Base-by-base conservation (phyloP, 2,888 invertebrate genomes). In the Chrysodeixis includens region DNA sequence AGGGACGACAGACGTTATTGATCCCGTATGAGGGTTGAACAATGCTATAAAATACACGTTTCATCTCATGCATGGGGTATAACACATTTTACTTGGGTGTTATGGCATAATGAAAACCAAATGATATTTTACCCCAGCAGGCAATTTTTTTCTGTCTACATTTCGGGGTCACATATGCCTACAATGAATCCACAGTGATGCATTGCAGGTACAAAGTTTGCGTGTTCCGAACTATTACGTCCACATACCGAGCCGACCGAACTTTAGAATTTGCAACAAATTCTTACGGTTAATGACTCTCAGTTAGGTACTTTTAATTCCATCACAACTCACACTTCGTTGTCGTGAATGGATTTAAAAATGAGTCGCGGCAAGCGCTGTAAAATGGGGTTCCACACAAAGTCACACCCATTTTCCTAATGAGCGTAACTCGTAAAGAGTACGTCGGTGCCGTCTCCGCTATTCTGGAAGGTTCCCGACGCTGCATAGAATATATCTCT, bases 141-240 rank as follows among this genome's bases (percentile, higher is more conserved):
- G 40, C 14, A 7, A 53, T 30, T 26, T 22, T 18, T 59, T n/a
- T 30, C 14, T 56, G 62, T 66, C 66, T 73, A 53, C 57, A 72
- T 71, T 72, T 78, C n/a, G 66, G 67, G 66, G 30, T 26, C 44
- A 62, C 66, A 76, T 20, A 62, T 59, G 56, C 54, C 22, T 54
- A 44, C 26, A 56, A 69, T 26, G 68, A 62, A 74, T 69, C 65
- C 83, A 86, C 82, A 83, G 78, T 92, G 91, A 91, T 92, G 92
- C 92, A 92, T 89, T 92, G 93, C 92, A 86, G 90, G 81, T 78
- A 80, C 78, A 79, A 82, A 84, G 83, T 81, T 91, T 73, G 89
- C 90, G 87, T 90, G 89, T 84, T 82, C 73, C 71, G 76, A 79
- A 81, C 76, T 81, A 77, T 85, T 84, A 78, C 79, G 79, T 74